Base-by-base conservation (phyloP, 1,140 invertebrate genomes). In the Megalonaias nervosa region DNA sequence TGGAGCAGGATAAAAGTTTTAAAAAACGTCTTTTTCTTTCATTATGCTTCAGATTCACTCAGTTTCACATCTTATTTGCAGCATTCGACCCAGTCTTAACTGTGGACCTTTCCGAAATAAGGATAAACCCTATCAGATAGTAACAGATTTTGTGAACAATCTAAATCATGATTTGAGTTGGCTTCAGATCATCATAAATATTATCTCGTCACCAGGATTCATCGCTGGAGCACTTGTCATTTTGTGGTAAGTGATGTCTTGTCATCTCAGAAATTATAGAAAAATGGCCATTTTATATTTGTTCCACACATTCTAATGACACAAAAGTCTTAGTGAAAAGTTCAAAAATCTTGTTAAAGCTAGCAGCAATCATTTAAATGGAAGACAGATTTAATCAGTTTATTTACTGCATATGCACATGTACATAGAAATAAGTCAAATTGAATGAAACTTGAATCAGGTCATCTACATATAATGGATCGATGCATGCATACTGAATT, bases 101-200 rank as follows among this genome's bases (percentile, higher is more conserved):
- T 89, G 87, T 84, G 88, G 87, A 21, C 88, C 87, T 16, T 89
- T 83, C 79, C 61, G 75, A 17, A 72, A 80, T 67, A 70, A 82
- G 17, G 77, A 77, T 16, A 77, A 69, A 23, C 75, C 83, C 15
- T 88, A 88, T 67, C 78, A 85, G 15, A 77, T 88, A 23, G 82
- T 89, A 0, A 65, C 57, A 1, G 55, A 82, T 16, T 59, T 87
- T 23, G 65, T 87, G 5, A 61, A 75, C 11, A 26, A 64, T 3
- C 85, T 83, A 82, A 75, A 83, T 71, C 60, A 72, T 2, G 58
- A 76, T 9, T 57, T 81, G 55, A 21, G 66, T 17, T 69, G 67
- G 38, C 59, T 87, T 15, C 72, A 72, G 9, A 62, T 77, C 16
- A 81, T 86, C 60, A 74, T 87, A 15, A 62, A 75, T 14, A 81